Percentiles rank a stretch among this genome's conserved stretches.
Conservation (phyloP, 92 coral and sea anemone genomes). For the Zoanthus solanderi region DNA sequence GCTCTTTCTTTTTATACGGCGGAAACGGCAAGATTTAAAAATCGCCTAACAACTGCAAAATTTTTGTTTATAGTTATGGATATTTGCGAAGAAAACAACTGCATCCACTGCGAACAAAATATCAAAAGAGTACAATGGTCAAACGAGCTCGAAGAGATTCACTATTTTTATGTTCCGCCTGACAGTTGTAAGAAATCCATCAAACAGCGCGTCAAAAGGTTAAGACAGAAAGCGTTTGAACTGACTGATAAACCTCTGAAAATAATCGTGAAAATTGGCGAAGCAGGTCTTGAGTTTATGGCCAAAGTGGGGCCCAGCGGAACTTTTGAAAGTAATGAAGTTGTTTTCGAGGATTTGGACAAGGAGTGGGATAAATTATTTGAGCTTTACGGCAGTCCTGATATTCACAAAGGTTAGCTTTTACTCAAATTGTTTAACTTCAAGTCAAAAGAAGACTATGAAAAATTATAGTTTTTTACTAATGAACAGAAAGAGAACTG, state of each 20-base stretch:
- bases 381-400: slow-evolving; percentile 53
- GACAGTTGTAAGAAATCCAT: slow-evolving; percentile 70
- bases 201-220: slow-evolving; percentile 71
- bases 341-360: slow-evolving; percentile 80
- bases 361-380: slow-evolving; percentile 87
- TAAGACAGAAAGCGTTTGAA: slow-evolving; percentile 83
- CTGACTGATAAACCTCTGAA: slow-evolving; percentile 85
- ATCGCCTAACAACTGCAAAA: not conserved
- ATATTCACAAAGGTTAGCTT: not conserved
- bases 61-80: not conserved
- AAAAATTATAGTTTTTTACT: too few species aligned
- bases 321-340: slow-evolving; percentile 80
- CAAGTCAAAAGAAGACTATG: not conserved
- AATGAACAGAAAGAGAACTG: too few species aligned
- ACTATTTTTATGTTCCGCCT: slow-evolving; percentile 77
- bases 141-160: slow-evolving; percentile 79
- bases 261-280: slow-evolving; percentile 85
- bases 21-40: too few species aligned
- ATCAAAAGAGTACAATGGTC: slow-evolving; percentile 88
- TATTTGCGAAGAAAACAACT: slow-evolving; percentile 18
- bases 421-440: not conserved
- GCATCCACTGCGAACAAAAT: slow-evolving; percentile 4
- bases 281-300: slow-evolving; percentile 87
- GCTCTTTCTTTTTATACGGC: not conserved
- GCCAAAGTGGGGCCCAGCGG: slow-evolving; percentile 85